A percentile compares a stretch with the other conserved stretches of the same genome.
These are phyloP conservation scores for Amphipyra tragopoginis DNA, from an alignment of 2,888 invertebrate genomes.

Conservation along the genomic window DNA sequence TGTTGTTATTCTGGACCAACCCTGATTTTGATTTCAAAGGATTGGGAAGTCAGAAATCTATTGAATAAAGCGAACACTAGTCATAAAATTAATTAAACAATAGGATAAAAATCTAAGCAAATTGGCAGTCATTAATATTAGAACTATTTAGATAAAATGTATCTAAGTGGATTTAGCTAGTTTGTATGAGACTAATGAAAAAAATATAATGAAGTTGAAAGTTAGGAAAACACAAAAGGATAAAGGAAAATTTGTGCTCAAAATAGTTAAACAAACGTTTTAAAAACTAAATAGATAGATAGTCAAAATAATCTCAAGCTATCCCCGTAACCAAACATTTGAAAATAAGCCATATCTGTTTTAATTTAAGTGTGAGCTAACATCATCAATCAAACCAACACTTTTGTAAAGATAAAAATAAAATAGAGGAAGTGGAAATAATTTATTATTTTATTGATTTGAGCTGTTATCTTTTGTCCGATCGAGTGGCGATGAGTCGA, in stretches of 20 bases:
- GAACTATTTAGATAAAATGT: no score
- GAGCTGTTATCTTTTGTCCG: conserved; percentile 83
- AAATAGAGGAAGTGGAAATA: conserved; percentile 82
- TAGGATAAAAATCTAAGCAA: no score
- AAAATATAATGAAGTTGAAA: background rate
- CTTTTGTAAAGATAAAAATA: conserved; percentile 82
- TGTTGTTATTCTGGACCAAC: background rate
- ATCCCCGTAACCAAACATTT: conserved; percentile 46
- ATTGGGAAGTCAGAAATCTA: background rate
- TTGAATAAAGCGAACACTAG: no score
- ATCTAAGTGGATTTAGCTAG: background rate
- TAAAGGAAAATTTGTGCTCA: background rate
- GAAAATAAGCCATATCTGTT: conserved; percentile 56
- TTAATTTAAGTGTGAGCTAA: conserved; percentile 60
- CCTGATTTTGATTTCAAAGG: background rate
- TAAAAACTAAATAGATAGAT: conserved; percentile 35
- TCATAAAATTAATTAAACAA: no score
- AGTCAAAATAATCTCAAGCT: conserved; percentile 22
- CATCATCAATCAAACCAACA: conserved; percentile 87
- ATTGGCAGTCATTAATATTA: no score
- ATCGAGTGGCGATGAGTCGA: conserved; percentile 79
- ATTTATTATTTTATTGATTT: conserved; percentile 89
- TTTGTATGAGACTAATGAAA: background rate
- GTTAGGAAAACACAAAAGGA: background rate
- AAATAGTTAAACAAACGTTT: background rate